These are phyloP conservation scores for Plagodis pulveraria DNA, from an alignment of 2,888 invertebrate genomes.

Conservation along the genomic window DNA sequence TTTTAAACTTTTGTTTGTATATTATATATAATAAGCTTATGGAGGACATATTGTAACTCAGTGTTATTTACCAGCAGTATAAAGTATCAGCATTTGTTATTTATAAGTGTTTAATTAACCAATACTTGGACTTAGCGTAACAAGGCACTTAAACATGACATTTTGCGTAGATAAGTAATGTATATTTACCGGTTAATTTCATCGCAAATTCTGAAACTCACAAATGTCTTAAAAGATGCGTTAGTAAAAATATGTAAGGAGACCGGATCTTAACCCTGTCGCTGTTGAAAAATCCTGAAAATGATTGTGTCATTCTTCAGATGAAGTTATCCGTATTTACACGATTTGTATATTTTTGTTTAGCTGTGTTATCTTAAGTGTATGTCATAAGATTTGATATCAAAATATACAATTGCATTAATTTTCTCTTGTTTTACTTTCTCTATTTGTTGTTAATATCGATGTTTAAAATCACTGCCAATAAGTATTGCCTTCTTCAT, in stretches of 20 bases:
- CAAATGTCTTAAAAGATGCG: not conserved
- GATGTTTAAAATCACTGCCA: no score
- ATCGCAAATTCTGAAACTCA: slow-evolving; percentile 3
- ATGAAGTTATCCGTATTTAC: slow-evolving; percentile 30
- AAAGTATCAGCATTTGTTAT: no score
- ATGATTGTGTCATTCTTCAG: not conserved
- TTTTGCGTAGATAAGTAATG: slow-evolving; percentile 35
- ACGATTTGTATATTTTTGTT: slow-evolving; percentile 48
- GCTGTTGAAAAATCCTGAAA: no score
- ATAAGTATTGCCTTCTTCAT: no score
- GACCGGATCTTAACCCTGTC: no score
- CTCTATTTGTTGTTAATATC: no score
- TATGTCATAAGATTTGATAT: slow-evolving; percentile 79
- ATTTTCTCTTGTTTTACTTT: slow-evolving; percentile 43
- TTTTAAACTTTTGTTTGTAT: no score
- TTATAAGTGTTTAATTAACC: no score
- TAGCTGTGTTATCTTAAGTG: slow-evolving; percentile 72
- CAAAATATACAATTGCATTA: slow-evolving; percentile 81
- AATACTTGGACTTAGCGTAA: slow-evolving; percentile 37
- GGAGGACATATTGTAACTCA: no score
- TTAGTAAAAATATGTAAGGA: no score
- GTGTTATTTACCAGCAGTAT: no score
- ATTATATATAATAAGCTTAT: no score
- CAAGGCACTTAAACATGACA: slow-evolving; percentile 48
- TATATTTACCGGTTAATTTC: slow-evolving; percentile 20